Evolutionary conservation across 2,888 invertebrate species (phyloP), one percentile per base, ranked within the genome.

Genomic region (Amblyteles armatorius): DNA sequence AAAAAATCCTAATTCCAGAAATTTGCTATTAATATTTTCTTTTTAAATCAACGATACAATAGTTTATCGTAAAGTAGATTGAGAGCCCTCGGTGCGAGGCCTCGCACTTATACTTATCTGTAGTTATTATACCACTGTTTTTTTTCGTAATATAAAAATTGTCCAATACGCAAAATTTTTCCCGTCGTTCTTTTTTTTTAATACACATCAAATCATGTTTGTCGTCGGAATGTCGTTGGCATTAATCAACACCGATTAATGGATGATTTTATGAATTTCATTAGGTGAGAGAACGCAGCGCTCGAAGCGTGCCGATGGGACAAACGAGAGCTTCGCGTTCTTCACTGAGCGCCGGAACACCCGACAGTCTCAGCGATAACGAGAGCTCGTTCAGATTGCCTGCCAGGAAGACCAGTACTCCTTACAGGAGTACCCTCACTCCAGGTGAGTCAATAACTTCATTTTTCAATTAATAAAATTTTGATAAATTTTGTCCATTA

Each of bases 241-340:
- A 9, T 71, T 40, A 4, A 48, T 33, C 33, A 29, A 68, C 50
- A 16, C 5, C 52, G 60, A 26, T 26, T 36, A 7, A 73, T 22
- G 19, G 57, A 76, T 65, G 55, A 67, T 40, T 22, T n/a, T 13
- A 33, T 26, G 52, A 48, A 52, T 50, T 82, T 40, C 40, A 88
- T 74, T 94, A 99, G 98, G 98, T 99, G 84, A 96, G 98, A 91
- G 99, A 99, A 94, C 96, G 98, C 91, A 98, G 98, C 63, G 97
- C 96, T 84, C 96, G 98, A 90, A 98, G 98, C 81, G 97, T 98
- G 88, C 98, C 99, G 68, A 98, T 99, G 98, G 96, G 96, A 50
- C 93, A 93, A 60, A 96, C 97, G 67, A 94, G 97, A 88, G 96
- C 96, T 48, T 96, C 97, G 57, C 95, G 97, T 87, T 97, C 97